Conservation (phyloP, 23 tunicate species). For the Corella eumyota region DNA sequence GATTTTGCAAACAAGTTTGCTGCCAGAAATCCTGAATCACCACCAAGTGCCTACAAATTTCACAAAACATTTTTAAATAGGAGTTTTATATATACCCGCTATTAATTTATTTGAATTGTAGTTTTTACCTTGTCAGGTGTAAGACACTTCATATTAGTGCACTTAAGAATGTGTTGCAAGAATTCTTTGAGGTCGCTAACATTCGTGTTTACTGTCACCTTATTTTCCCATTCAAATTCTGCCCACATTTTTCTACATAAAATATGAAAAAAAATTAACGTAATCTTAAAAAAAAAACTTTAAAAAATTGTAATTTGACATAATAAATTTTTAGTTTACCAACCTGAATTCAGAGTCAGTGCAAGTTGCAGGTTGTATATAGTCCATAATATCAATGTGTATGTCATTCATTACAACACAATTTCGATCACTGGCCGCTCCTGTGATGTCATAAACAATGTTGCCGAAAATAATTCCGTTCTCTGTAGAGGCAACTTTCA, state of each 20-base stretch:
- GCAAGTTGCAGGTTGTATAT: conserved; percentile 88
- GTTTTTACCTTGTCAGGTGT: conserved; percentile 85
- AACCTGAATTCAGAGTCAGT: conserved; percentile 91
- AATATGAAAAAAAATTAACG: conserved; percentile 3
- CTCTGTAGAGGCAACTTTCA: conserved; percentile 96
- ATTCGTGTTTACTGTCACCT: conserved; percentile 87
- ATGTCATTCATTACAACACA: conserved; percentile 97
- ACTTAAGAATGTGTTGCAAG: conserved; percentile 57
- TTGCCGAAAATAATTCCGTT: conserved; percentile 97
- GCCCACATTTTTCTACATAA: conserved; percentile 93
- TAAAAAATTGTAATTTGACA: background rate
- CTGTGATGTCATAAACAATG: conserved; percentile 93
- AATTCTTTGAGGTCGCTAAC: conserved; percentile 36
- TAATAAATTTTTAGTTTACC: background rate
- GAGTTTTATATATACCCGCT: background rate
- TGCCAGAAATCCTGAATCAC: conserved; percentile 89
- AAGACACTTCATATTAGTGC: conserved; percentile 92
- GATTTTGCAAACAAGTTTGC: conserved; percentile 96
- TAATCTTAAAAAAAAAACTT: background rate
- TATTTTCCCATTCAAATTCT: conserved; percentile 98
- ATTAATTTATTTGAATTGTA: too few relatives aligned
- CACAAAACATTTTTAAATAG: background rate
- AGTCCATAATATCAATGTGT: conserved; percentile 98
- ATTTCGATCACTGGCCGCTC: conserved; percentile 87
- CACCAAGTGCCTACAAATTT: conserved; percentile 78